Conservation (phyloP, 1,140 invertebrate genomes). For the Drosophila yakuba region DNA sequence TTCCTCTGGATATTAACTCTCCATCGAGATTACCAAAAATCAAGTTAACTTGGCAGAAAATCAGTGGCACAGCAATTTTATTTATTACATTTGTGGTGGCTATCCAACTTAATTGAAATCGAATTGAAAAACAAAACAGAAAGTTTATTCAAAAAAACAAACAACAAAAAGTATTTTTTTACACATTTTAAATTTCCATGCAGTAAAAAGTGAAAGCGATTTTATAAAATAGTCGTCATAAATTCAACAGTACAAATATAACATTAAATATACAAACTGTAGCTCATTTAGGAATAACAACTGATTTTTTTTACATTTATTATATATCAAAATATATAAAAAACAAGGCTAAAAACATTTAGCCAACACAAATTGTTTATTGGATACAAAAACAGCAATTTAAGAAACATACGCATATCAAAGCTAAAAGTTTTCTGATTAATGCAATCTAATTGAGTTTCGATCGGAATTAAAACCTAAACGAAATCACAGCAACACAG, state of each 20-base stretch:
- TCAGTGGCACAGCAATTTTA: conserved; percentile 28
- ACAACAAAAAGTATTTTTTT: no score
- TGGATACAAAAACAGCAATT: background rate
- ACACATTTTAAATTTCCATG: no score
- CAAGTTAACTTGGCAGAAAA: conserved; percentile 33
- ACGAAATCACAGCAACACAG: background rate
- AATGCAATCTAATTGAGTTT: background rate
- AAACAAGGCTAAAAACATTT: no score
- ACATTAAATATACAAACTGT: background rate
- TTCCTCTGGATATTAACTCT: conserved; percentile 5
- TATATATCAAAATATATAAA: no score
- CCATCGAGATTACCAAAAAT: conserved; percentile 20
- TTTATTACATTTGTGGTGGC: conserved; percentile 18
- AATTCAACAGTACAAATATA: background rate
- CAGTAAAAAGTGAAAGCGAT: background rate
- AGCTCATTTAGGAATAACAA: no score
- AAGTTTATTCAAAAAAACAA: no score
- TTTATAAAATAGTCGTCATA: no score
- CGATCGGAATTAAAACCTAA: background rate
- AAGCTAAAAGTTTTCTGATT: background rate
- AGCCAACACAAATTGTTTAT: background rate
- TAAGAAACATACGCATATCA: conserved; percentile 10
- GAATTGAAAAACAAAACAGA: background rate
- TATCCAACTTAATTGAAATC: conserved; percentile 21
- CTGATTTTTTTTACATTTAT: background rate